These are phyloP conservation scores for Brachycybe producta DNA, from an alignment of 2,888 invertebrate species.

Conservation along the genomic window DNA sequence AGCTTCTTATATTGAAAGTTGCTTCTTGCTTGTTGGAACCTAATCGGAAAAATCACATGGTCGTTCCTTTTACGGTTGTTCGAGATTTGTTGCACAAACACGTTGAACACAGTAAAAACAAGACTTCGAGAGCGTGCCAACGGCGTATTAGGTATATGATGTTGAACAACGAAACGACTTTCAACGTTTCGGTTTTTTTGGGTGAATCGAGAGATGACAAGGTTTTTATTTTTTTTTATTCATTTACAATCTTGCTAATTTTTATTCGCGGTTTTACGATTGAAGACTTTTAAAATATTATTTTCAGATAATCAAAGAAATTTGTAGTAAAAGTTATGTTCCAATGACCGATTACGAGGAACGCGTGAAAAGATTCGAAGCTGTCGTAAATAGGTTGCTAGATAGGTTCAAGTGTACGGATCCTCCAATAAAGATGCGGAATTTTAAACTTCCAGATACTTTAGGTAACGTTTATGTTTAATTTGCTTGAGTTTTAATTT, in stretches of 20 bases:
- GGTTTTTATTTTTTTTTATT: slow-evolving; percentile 24
- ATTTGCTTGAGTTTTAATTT: no score
- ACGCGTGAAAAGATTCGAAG: slow-evolving; percentile 21
- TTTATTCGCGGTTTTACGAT: not conserved
- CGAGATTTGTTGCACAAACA: slow-evolving; percentile 30
- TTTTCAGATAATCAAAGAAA: slow-evolving; percentile 12
- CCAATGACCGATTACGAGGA: slow-evolving; percentile 21
- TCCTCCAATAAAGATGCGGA: not conserved
- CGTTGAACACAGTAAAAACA: slow-evolving; percentile 40
- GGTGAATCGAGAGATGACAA: slow-evolving; percentile 48
- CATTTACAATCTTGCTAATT: not conserved
- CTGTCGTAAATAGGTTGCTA: slow-evolving; percentile 19
- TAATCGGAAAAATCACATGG: slow-evolving; percentile 32
- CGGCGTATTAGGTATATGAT: slow-evolving; percentile 49
- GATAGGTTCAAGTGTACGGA: slow-evolving; percentile 23
- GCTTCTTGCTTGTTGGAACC: slow-evolving; percentile 44
- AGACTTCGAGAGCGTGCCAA: slow-evolving; percentile 54
- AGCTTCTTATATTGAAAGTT: slow-evolving; percentile 50
- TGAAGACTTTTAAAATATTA: not conserved
- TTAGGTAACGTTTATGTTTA: no score
- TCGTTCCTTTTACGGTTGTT: slow-evolving; percentile 25
- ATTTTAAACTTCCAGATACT: slow-evolving; percentile 4
- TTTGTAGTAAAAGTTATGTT: slow-evolving; percentile 15
- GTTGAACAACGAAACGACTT: slow-evolving; percentile 44
- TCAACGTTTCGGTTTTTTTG: slow-evolving; percentile 47